These are phyloP conservation scores for Aporrectodea caliginosa DNA, from an alignment of 1,140 invertebrate species.

Conservation along the genomic window DNA sequence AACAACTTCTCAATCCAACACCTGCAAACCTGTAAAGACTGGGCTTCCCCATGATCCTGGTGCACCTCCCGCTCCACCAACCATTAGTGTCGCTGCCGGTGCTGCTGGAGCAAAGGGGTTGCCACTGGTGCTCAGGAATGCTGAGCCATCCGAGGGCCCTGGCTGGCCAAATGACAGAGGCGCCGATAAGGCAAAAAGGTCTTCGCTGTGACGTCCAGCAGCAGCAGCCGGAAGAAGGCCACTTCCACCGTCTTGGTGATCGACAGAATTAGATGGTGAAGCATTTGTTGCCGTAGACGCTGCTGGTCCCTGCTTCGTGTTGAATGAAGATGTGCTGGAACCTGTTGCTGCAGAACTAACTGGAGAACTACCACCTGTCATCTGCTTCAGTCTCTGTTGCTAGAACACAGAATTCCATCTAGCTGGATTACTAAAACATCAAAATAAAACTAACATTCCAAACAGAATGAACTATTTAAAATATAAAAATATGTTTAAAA, in stretches of 20 bases:
- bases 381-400: slow-evolving; percentile 25
- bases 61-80: not conserved
- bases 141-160: not conserved
- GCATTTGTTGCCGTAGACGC: not conserved
- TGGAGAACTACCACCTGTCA: slow-evolving; percentile 6
- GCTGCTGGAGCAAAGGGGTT: not conserved
- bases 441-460: too few species aligned
- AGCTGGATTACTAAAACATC: too few species aligned
- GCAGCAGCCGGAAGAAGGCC: not conserved
- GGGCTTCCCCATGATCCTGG: not conserved
- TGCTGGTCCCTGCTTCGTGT: not conserved
- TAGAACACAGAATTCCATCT: too few species aligned
- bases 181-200: not conserved
- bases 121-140: not conserved
- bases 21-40: not conserved
- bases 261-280: not conserved
- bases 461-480: too few species aligned
- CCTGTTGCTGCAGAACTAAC: slow-evolving; percentile 1
- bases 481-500: too few species aligned
- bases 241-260: not conserved
- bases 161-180: not conserved
- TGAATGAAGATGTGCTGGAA: not conserved
- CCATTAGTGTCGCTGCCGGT: not conserved
- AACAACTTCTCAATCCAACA: too few species aligned
- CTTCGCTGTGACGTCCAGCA: not conserved